A percentile compares a stretch with the other conserved stretches of the same genome.
Conservation (phyloP, 2,888 invertebrate genomes). For the Phengaris arion region DNA sequence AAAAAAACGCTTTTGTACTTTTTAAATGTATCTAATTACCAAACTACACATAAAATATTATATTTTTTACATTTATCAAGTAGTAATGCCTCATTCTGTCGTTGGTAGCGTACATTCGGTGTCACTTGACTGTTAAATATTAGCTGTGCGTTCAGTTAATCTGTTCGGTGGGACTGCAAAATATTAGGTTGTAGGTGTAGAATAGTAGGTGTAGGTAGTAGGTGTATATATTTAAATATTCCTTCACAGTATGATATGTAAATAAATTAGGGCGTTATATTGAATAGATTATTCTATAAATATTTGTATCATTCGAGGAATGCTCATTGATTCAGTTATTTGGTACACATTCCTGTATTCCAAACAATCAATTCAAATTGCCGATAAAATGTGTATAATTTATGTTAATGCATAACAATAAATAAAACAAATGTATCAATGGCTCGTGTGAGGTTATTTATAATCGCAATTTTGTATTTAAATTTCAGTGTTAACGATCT, state of each 20-base stretch:
- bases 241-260: not conserved
- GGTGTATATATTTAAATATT: no score
- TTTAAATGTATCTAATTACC: no score
- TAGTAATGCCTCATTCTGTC: no score
- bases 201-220: no score
- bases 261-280: not conserved
- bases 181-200: no score
- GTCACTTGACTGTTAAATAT: no score
- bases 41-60: no score
- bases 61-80: no score
- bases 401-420: slow-evolving; percentile 34
- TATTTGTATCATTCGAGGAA: not conserved
- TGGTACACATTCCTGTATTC: not conserved
- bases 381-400: not conserved
- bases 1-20: no score
- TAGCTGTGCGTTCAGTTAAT: no score
- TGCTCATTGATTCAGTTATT: not conserved
- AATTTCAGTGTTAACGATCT: not conserved
- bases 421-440: not conserved
- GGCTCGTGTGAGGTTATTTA: slow-evolving; percentile 8
- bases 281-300: not conserved
- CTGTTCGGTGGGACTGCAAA: no score
- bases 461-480: slow-evolving; percentile 7
- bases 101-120: no score
- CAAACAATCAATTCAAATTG: not conserved